Evolutionary conservation across 2,888 invertebrate genomes (phyloP).

Genomic region (Lycophotia porphyrea): DNA sequence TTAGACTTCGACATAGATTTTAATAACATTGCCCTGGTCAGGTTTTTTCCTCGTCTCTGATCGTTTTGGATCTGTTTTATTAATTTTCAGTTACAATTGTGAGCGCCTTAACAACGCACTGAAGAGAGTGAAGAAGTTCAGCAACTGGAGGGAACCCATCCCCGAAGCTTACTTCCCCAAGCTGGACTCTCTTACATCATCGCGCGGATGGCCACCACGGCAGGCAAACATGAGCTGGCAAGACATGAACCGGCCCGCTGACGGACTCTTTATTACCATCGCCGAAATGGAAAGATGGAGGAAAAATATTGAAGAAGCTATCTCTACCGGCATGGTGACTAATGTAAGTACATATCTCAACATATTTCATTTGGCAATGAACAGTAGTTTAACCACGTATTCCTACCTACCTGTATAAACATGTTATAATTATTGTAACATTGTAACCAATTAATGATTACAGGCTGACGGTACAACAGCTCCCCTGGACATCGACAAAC

Average conservation of each 20-base stretch:
- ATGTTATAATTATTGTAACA: background rate
- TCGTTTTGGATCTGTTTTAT: background rate
- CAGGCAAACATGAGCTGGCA: slow-evolving; percentile 90
- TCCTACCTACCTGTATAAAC: background rate
- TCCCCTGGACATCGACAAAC: slow-evolving; percentile 91
- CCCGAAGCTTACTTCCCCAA: slow-evolving; percentile 96
- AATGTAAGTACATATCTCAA: slow-evolving; percentile 85
- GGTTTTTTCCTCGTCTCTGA: background rate
- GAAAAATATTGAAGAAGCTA: slow-evolving; percentile 93
- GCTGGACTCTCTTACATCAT: slow-evolving; percentile 92
- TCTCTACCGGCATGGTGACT: slow-evolving; percentile 92
- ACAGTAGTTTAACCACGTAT: background rate
- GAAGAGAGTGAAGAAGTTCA: slow-evolving; percentile 91
- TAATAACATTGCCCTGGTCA: too few relatives aligned
- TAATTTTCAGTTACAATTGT: slow-evolving; percentile 91
- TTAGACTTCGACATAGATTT: too few relatives aligned
- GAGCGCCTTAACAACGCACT: slow-evolving; percentile 94
- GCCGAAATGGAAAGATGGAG: slow-evolving; percentile 94
- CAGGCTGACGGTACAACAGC: slow-evolving; percentile 88
- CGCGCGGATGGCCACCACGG: slow-evolving; percentile 94
- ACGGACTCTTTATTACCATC: slow-evolving; percentile 90
- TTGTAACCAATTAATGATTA: slow-evolving; percentile 26
- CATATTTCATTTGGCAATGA: background rate
- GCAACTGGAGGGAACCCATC: slow-evolving; percentile 92
- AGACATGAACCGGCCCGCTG: slow-evolving; percentile 92